Evolutionary conservation across 2,888 invertebrate genomes (phyloP), one percentile per base, ranked within the genome.

Genomic region (Tipula vernalis): DNA sequence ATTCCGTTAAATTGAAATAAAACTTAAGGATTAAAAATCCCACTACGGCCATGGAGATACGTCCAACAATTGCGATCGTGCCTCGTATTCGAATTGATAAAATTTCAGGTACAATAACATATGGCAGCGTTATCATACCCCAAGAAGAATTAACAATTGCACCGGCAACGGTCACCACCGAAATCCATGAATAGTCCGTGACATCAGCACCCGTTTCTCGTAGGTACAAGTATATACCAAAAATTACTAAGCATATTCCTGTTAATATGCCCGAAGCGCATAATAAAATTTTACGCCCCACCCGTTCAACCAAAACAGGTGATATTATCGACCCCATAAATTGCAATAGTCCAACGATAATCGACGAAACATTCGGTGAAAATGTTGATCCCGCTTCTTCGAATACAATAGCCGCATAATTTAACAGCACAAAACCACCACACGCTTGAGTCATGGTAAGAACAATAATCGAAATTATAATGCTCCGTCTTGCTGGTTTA

Each of bases 391-490:
- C 91, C 5, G 91, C 89, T 87, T 90, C 88, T 42, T 89, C 28
- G 84, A 91, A 91, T n/a, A 91, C 91, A 4, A 89, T 88, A 0
- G 91, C 91, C 4, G 91, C 90, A 41, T 91, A 91, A 87, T 90
- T 91, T 8, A 91, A 87, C 90, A 91, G 89, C 3, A 90, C 91
- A 86, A 91, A 91, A 86, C 90, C 90, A 18, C 91, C 91, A 87
- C 90, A 90, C 36, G 89, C 88, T 87, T 91, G 91, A 88, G 91
- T 91, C 39, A 39, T 39, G 6, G 3, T 6, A 1, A 39, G 28
- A 0, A 28, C 28, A 1, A 28, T 28, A 28, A 28, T 28, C 28
- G 39, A 39, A 0, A 39, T 5, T 6, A 39, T 39, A 6, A 39
- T 39, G 5, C 39, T 3, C 5, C 39, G 6, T 3, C 39, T 1